Evolutionary conservation across 1,140 invertebrate genomes (phyloP).

Genomic region (Philopotamus ludificatus): DNA sequence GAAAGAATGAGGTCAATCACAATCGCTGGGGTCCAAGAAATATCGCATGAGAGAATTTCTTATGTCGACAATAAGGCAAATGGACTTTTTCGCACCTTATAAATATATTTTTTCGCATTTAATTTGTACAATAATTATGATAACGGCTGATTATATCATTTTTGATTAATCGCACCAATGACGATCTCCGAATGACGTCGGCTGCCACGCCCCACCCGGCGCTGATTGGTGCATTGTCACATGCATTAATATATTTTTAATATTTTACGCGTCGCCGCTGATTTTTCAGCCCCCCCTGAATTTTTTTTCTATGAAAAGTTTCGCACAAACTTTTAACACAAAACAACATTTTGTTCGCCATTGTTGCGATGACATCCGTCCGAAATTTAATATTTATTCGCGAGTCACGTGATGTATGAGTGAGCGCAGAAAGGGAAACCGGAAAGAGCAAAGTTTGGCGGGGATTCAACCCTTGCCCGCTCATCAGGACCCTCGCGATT

Average conservation of each 20-base stretch:
- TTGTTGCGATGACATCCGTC: slow-evolving; percentile 33
- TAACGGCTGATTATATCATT: no score
- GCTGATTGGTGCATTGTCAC: no score
- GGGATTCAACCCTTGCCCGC: slow-evolving; percentile 18
- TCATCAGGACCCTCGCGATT: neutral
- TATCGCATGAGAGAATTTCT: no score
- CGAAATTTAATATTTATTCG: slow-evolving; percentile 38
- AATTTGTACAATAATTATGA: no score
- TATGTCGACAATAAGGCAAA: neutral
- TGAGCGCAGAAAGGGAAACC: slow-evolving; percentile 24
- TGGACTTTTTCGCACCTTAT: neutral
- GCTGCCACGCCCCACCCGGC: no score
- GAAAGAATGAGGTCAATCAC: neutral
- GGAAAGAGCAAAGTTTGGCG: slow-evolving; percentile 3
- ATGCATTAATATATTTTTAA: neutral
- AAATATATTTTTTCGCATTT: neutral
- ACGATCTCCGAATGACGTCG: no score
- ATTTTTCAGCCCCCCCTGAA: neutral
- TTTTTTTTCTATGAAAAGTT: neutral
- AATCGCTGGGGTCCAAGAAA: no score
- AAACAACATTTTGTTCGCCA: slow-evolving; percentile 25
- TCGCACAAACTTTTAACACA: neutral
- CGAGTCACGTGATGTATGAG: slow-evolving; percentile 13
- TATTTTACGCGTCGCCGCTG: neutral
- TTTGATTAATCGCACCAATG: neutral